phyloP scores from a whole-genome alignment of 2,888 invertebrate genomes.

The Melieria crassipennis region DNA sequence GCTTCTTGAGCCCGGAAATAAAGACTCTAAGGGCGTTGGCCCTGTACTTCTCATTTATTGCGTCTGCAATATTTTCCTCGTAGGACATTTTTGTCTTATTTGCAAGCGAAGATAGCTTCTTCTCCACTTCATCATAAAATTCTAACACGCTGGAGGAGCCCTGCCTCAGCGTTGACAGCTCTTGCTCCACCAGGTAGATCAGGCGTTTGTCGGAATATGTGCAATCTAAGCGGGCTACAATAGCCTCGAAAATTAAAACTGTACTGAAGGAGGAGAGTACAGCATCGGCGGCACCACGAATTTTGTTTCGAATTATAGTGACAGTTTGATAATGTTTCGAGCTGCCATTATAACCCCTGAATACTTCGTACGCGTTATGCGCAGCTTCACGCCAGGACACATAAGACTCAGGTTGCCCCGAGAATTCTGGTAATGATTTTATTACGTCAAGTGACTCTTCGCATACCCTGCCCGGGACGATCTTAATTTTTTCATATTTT shows the following conservation, averaged over 20 bases:
- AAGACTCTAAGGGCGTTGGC: too few species aligned
- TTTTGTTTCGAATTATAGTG: slow-evolving; percentile 5
- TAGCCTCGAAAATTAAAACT: not conserved
- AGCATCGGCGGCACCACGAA: not conserved
- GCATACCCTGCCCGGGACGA: too few species aligned
- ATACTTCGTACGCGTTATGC: not conserved
- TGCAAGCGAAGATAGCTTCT: slow-evolving; percentile 28
- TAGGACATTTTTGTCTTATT: slow-evolving; percentile 16
- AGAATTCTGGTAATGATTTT: not conserved
- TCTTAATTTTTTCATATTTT: not conserved
- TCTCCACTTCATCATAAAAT: slow-evolving; percentile 34
- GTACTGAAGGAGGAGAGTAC: not conserved
- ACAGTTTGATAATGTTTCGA: slow-evolving; percentile 16
- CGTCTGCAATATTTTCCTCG: too few species aligned
- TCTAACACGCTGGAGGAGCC: slow-evolving; percentile 21
- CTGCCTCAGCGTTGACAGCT: slow-evolving; percentile 23
- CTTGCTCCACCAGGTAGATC: not conserved
- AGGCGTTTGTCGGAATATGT: not conserved
- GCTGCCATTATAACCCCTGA: not conserved
- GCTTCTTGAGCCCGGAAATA: too few species aligned
- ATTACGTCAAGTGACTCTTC: too few species aligned
- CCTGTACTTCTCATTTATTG: too few species aligned
- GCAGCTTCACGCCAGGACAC: slow-evolving; percentile 4
- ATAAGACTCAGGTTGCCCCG: slow-evolving; percentile 1
- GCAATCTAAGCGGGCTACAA: not conserved